Evolutionary conservation across 2,113 vertebrate species (phyloP).

Genomic region (Mormyrus iriodes): DNA sequence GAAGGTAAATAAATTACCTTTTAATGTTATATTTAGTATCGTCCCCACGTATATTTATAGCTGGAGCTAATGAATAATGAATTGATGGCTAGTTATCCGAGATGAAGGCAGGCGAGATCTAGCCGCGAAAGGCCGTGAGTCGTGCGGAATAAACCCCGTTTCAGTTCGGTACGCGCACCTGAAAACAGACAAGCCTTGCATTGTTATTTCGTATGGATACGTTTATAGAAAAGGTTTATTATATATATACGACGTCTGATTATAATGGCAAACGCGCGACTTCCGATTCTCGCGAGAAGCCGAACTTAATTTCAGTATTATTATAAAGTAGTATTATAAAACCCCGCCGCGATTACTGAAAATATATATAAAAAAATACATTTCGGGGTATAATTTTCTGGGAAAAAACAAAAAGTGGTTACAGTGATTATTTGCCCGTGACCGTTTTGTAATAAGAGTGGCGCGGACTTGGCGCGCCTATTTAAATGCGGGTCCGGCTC

Average conservation of each 20-base stretch:
- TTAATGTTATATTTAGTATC: not conserved
- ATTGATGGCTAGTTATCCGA: not conserved
- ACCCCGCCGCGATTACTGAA: not conserved
- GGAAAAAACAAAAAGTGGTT: not conserved
- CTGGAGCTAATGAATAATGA: not conserved
- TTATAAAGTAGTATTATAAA: not conserved
- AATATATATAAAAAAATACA: not conserved
- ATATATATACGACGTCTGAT: not conserved
- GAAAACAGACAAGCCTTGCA: not conserved
- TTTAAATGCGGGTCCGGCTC: not conserved
- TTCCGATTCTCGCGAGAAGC: not conserved
- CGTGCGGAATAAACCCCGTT: not conserved
- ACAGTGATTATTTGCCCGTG: not conserved
- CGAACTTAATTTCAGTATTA: not conserved
- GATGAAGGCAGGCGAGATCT: not conserved
- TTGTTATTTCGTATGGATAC: not conserved
- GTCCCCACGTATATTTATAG: not conserved
- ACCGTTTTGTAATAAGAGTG: not conserved
- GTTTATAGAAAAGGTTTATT: not conserved
- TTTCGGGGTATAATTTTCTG: not conserved
- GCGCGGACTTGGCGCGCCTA: not conserved
- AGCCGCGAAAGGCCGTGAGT: not conserved
- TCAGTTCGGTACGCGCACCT: not conserved
- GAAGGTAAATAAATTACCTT: not conserved
- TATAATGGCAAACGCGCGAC: not conserved